Base-by-base conservation (phyloP, 2,113 vertebrate species). In the Castor canadensis region DNA sequence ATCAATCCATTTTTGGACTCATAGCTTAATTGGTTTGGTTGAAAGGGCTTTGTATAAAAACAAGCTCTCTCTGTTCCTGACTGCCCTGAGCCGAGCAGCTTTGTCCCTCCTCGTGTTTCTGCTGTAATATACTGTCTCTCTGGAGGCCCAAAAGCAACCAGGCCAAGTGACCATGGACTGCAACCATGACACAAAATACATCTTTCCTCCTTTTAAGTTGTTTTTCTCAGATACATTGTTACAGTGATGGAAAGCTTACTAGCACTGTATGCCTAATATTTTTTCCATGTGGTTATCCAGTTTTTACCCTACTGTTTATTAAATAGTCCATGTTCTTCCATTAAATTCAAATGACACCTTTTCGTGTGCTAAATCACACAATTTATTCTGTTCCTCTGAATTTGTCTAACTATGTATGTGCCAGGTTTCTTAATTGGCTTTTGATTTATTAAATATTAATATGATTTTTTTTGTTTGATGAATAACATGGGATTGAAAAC, bases 281-380 rank as follows among this genome's bases (percentile, higher is more conserved):
- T n/a, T 17, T 10, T 9, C 26, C n/a, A 19, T 19, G 28, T 75
- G 58, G 24, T 35, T 84, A 64, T 88, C 22, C 9, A 86, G 7
- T 95, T 76, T 45, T 45, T 95, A 71, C 30, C 67, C 60, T 62
- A 89, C 26, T n/a, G n/a, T 38, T 69, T 93, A 80, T 45, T 52
- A 28, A 80, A 60, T 80, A 73, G 66, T 45, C n/a, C 28, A 43
- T 52, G 35, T 80, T 79, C 56, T 56, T 13, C 40, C 24, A 73
- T 38, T 84, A 73, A 45, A 67, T 94, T 92, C 47, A 81, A 58
- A 60, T 60, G 26, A 60, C 60, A 89, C 15, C 13, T 0, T 77
- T 88, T 77, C n/a, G n/a, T n/a, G n/a, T n/a, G n/a, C n/a, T n/a
- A n/a, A n/a, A n/a, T 92, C 26, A 47, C 64, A 62, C 92, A 43